These are phyloP conservation scores for Meteorus colon DNA, from an alignment of 2,888 invertebrate species.

Conservation along the genomic window DNA sequence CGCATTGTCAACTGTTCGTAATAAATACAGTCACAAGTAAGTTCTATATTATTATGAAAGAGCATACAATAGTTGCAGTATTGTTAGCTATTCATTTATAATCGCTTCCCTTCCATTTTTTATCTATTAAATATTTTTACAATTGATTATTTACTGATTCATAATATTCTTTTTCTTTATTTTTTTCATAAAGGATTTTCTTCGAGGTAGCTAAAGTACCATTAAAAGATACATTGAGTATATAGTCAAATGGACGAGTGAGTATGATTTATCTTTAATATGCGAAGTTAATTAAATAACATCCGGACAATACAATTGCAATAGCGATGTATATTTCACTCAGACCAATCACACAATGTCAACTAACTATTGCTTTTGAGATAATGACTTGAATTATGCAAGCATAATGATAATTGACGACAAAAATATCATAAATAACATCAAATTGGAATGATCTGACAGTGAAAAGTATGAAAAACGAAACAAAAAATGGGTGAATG, in stretches of 20 bases:
- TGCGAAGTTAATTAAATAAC: neutral
- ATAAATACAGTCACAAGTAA: conserved; percentile 94
- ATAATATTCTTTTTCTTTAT: conserved; percentile 27
- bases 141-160: conserved; percentile 4
- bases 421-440: neutral
- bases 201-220: conserved; percentile 93
- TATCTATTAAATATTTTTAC: neutral
- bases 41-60: conserved; percentile 57
- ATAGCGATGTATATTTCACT: neutral
- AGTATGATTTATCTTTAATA: conserved; percentile 50
- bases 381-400: neutral
- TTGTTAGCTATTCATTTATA: neutral
- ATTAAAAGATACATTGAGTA: conserved; percentile 73
- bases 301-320: neutral
- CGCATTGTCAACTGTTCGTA: conserved; percentile 88
- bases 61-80: neutral
- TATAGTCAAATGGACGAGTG: conserved; percentile 55
- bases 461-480: no score
- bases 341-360: neutral
- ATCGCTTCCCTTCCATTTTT: no score
- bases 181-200: conserved; percentile 80
- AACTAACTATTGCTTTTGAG: neutral
- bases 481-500: neutral
- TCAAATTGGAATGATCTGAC: neutral
- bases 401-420: neutral